Evolutionary conservation across 2,888 invertebrate genomes (phyloP).

Genomic region (Dichetophora obliterata): DNA sequence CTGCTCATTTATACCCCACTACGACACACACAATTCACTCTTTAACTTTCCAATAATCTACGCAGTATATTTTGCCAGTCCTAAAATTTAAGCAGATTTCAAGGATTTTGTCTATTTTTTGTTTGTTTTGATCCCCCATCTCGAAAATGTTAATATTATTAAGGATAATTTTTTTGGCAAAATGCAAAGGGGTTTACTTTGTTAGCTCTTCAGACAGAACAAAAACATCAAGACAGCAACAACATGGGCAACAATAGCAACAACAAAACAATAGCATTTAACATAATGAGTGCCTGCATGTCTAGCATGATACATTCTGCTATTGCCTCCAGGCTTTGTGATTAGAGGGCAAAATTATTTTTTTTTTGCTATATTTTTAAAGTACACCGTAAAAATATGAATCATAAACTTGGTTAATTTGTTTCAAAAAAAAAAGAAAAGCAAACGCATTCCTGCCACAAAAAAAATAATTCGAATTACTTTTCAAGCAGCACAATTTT

Average conservation of each 20-base stretch:
- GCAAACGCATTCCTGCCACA: neutral
- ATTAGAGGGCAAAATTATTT: too few relatives aligned
- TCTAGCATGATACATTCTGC: neutral
- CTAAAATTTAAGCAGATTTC: too few relatives aligned
- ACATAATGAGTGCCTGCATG: conserved; percentile 16
- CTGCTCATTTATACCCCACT: too few relatives aligned
- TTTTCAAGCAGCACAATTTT: conserved; percentile 6
- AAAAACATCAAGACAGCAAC: neutral
- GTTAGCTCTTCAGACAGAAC: conserved; percentile 17
- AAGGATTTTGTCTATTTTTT: too few relatives aligned
- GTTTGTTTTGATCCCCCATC: too few relatives aligned
- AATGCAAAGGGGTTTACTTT: neutral
- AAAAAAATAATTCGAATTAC: neutral
- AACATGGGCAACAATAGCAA: neutral
- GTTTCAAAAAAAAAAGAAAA: conserved; percentile 26
- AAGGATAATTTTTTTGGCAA: too few relatives aligned
- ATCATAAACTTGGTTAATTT: conserved; percentile 20
- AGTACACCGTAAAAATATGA: neutral
- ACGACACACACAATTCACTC: too few relatives aligned
- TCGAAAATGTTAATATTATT: too few relatives aligned
- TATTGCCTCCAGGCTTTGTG: too few relatives aligned
- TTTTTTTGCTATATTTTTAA: too few relatives aligned
- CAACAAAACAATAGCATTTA: neutral
- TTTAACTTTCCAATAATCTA: too few relatives aligned
- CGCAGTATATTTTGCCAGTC: too few relatives aligned